phyloP scores from a whole-genome alignment of 2,888 invertebrate species.

The Eupelmus urozonus region DNA sequence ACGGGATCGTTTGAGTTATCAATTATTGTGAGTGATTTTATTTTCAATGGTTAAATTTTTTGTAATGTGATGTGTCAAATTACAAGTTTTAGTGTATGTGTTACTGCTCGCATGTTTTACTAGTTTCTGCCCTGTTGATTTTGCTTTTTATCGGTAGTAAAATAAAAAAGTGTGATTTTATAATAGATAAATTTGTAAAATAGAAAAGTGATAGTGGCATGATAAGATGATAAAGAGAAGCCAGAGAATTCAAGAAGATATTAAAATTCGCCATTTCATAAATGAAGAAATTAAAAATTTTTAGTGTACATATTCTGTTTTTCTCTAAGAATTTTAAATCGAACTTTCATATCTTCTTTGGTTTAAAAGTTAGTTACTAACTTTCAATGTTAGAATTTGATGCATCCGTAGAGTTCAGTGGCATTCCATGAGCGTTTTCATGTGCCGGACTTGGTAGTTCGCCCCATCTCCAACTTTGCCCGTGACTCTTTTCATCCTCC shows the following conservation, averaged over 20 bases:
- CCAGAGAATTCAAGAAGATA: no score
- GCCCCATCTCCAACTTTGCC: slow-evolving; percentile 93
- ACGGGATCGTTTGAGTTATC: not conserved
- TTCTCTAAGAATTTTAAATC: no score
- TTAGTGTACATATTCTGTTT: no score
- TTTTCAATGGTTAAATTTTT: slow-evolving; percentile 3
- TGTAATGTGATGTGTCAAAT: slow-evolving; percentile 3
- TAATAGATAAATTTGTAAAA: not conserved
- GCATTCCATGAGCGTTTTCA: slow-evolving; percentile 69
- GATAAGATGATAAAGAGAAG: slow-evolving; percentile 1
- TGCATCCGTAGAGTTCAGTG: slow-evolving; percentile 65
- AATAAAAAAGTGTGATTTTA: not conserved
- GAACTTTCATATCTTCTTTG: not conserved
- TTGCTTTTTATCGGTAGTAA: not conserved
- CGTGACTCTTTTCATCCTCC: slow-evolving; percentile 73
- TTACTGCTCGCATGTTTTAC: not conserved
- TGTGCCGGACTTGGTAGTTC: slow-evolving; percentile 84
- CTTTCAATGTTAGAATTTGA: slow-evolving; percentile 68
- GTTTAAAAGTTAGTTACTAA: slow-evolving; percentile 61
- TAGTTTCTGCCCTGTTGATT: not conserved
- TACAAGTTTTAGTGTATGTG: not conserved
- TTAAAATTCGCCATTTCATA: no score
- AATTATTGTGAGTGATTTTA: not conserved
- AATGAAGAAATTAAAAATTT: no score
- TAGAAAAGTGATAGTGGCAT: slow-evolving; percentile 3